Base-by-base conservation (phyloP, 2,113 vertebrate genomes). In the Rattus rattus region DNA sequence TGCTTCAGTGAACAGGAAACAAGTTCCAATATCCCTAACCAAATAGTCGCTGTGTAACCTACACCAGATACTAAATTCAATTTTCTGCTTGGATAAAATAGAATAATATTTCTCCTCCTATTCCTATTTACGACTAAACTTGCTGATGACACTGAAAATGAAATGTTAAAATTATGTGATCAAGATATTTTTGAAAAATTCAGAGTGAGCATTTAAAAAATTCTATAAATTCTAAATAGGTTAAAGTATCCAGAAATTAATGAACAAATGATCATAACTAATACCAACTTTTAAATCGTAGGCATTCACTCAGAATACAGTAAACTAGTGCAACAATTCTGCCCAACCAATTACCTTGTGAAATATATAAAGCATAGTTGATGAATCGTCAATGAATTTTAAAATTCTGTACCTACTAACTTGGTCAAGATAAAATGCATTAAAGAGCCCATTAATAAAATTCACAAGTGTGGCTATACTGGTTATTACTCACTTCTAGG, bases 61-160 rank as follows among this genome's bases (percentile, higher is more conserved):
- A 97, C 54, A 92, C 85, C 49, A 95, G 96, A 94, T 65, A 97
- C 79, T 97, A 95, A 97, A 97, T 97, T 98, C 86, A 96, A 96
- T 97, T 97, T 98, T 98, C 96, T 95, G 94, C 96, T 94, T 96
- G 85, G 67, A 26, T 96, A 97, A 97, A 96, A 95, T 89, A n/a
- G 91, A 95, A 96, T 97, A 92, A 96, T 90, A 91, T 81, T 94
- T 92, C 85, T 76, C 33, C 30, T 97, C 86, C 81, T 97, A 61
- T 90, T 96, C 43, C 63, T 96, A 80, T 90, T 77, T 97, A 80
- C 92, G 69, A n/a, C 81, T 92, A 89, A 90, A 65, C 89, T 81
- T 96, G 92, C 85, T 86, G 69, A 96, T 94, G 47, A 89, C 56
- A 86, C 20, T 91, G 36, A 67, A 94, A 97, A 96, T 80, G 28